Base-by-base conservation (phyloP, 2,797 vertebrate species). In the Centropyge bicolor region DNA sequence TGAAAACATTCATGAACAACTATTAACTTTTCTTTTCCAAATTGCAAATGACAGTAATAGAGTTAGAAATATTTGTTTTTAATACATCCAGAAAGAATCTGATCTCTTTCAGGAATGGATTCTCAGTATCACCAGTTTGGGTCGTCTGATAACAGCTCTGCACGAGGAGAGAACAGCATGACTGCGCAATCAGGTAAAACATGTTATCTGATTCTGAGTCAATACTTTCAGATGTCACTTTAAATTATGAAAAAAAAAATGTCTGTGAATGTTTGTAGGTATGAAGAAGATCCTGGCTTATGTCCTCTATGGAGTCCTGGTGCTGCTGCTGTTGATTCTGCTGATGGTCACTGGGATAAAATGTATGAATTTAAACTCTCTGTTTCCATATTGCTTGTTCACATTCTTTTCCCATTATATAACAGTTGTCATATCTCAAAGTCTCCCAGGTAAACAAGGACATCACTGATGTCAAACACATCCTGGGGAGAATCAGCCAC, bases 281-380 rank as follows among this genome's bases (percentile, higher is more conserved):
- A 35, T 76, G 70, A 91, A 31, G 69, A 88, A 35, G 65, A 80
- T 64, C 16, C 19, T 89, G 79, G 19, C 51, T 3, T 94, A 76
- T 61, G 14, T 89, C 45, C 84, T 94, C 3, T 93, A 94, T 13
- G 84, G 85, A 7, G 40, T 92, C 63, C 63, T 94, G 56, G 22
- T 93, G 59, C 64, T 93, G 62, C 92, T 94, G 79, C 60, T 95
- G 80, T 57, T 94, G 27, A 87, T 93, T 22, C 89, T 94, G 43
- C 84, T 95, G 51, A 66, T 94, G 68, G 73, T 93, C 63, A 91
- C 90, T 1, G 94, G 94, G 74, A 80, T 95, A 5, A 94, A 91
- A 93, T 92, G 94, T 95, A 93, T 2, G 35, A 70, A 68, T 2
- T 36, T 3, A 57, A 45, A 19, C 16, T 9, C 24, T 36, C 5